phyloP scores from a whole-genome alignment of 2,888 invertebrate species.

The Sesamia inferens region DNA sequence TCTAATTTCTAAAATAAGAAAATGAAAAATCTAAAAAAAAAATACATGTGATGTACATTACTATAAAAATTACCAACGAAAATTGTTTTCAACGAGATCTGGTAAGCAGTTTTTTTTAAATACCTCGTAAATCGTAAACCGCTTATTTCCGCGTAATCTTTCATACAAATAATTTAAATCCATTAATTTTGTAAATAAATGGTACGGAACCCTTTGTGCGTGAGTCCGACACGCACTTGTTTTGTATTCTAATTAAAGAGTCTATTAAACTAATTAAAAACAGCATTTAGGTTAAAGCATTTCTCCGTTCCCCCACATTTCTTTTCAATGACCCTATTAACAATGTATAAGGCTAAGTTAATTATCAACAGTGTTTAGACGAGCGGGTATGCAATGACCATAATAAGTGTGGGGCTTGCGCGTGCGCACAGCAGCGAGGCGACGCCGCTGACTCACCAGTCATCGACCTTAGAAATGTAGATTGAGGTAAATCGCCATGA shows the following conservation, averaged over 20 bases:
- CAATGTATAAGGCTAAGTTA: conserved; percentile 55
- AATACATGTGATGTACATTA: too few species aligned
- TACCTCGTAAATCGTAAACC: too few species aligned
- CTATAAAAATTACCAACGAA: too few species aligned
- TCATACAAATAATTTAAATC: too few species aligned
- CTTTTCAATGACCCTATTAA: conserved; percentile 43
- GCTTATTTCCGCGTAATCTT: too few species aligned
- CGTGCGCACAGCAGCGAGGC: conserved; percentile 59
- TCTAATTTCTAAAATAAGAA: too few species aligned
- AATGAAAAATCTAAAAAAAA: too few species aligned
- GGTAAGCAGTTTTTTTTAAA: too few species aligned
- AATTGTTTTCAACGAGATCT: too few species aligned
- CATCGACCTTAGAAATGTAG: conserved; percentile 76
- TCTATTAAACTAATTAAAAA: conserved; percentile 22
- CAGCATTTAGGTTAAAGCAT: conserved; percentile 30
- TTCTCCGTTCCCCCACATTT: conserved; percentile 24
- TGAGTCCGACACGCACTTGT: too few species aligned
- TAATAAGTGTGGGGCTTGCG: conserved; percentile 66
- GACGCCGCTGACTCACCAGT: conserved; percentile 75
- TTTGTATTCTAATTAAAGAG: background rate
- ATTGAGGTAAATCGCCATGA: conserved; percentile 61
- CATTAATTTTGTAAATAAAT: too few species aligned
- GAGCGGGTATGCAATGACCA: conserved; percentile 70
- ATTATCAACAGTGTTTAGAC: conserved; percentile 54
- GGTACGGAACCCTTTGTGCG: too few species aligned